These are phyloP conservation scores for Helobdella robusta DNA, from an alignment of 2,888 invertebrate species.

Conservation along the genomic window DNA sequence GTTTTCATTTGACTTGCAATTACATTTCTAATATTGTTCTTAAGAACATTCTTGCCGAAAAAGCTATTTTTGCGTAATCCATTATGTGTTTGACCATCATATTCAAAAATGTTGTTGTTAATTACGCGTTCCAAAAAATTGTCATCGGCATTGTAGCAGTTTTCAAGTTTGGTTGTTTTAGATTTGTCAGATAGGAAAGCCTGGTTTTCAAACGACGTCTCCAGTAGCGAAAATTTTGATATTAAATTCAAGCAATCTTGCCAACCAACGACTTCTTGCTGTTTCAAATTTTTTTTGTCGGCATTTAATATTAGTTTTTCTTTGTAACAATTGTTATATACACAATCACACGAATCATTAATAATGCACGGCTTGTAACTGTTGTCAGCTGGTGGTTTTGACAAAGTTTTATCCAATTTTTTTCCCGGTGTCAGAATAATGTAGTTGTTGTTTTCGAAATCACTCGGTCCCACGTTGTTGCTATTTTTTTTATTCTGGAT, in stretches of 20 bases:
- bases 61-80: background rate
- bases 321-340: background rate
- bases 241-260: too few species aligned
- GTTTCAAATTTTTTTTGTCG: background rate
- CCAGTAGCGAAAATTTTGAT: background rate
- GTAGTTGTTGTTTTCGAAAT: slow-evolving; percentile 16
- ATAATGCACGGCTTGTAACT: too few species aligned
- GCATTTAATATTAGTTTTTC: background rate
- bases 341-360: too few species aligned
- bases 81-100: too few species aligned
- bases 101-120: too few species aligned
- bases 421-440: slow-evolving; percentile 8
- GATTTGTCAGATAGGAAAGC: slow-evolving; percentile 12
- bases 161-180: too few species aligned
- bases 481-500: slow-evolving; percentile 1
- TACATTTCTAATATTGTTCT: background rate
- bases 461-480: background rate
- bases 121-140: too few species aligned
- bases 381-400: slow-evolving; percentile 7
- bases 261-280: background rate
- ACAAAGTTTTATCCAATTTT: background rate
- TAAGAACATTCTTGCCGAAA: background rate
- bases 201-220: slow-evolving; percentile 9
- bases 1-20: background rate
- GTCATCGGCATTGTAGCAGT: too few species aligned